Percentiles rank a stretch among this genome's conserved stretches.
phyloP scores from a whole-genome alignment of 1,140 invertebrate species.

The Globodera ellingtonae region DNA sequence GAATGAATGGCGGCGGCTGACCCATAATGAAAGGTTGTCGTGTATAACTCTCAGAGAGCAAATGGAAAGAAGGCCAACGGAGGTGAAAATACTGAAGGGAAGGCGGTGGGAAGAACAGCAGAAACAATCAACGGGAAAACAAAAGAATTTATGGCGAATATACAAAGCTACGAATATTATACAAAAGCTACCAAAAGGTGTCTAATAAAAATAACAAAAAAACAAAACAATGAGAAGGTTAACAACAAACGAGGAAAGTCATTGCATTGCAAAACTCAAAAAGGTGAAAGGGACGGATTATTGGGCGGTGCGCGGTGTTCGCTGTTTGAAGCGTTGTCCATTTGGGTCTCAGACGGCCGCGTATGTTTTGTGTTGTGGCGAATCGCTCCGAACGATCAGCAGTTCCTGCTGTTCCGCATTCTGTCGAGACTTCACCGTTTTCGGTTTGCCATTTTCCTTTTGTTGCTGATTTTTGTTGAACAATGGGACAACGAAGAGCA shows the following conservation, averaged over 20 bases:
- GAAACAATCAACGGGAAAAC: background rate
- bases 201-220: too few species aligned
- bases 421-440: background rate
- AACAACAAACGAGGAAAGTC: too few species aligned
- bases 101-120: too few species aligned
- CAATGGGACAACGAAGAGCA: conserved; percentile 81
- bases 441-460: background rate
- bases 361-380: conserved; percentile 3
- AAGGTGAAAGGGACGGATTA: background rate
- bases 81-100: background rate
- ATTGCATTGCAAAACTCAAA: background rate
- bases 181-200: too few species aligned
- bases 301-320: background rate
- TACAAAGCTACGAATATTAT: background rate
- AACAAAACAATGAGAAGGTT: background rate
- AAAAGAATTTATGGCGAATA: background rate
- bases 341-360: background rate
- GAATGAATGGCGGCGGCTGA: background rate
- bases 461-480: conserved; percentile 1
- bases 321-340: background rate
- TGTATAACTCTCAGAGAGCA: background rate
- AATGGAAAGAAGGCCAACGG: background rate
- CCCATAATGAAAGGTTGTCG: background rate
- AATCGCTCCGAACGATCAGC: background rate
- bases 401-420: conserved; percentile 6